phyloP scores from a whole-genome alignment of 2,797 vertebrate genomes.

The Rhinichthys osculus region DNA sequence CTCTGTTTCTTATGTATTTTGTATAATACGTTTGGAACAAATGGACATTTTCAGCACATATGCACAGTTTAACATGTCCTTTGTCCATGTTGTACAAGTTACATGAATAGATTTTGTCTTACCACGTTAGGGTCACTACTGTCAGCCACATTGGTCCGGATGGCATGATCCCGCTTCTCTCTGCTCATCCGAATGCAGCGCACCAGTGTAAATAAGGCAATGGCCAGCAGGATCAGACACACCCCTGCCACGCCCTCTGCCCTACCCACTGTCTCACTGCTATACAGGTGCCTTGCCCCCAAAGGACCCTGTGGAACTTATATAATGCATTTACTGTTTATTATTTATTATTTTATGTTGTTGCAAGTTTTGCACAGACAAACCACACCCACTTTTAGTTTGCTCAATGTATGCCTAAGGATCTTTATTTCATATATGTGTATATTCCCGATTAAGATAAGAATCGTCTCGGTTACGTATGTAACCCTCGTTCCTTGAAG shows the following conservation, averaged over 20 bases:
- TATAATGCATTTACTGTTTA: neutral
- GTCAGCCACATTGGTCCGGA: conserved; percentile 79
- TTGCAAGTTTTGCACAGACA: neutral
- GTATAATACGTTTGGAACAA: neutral
- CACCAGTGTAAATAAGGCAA: conserved; percentile 62
- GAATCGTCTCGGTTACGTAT: neutral
- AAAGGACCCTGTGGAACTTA: conserved; percentile 76
- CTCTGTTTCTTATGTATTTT: neutral
- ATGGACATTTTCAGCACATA: neutral
- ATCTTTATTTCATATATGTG: neutral
- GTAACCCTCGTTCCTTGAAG: too few species aligned
- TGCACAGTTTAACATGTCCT: neutral
- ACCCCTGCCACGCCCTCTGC: conserved; percentile 71
- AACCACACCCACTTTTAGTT: neutral
- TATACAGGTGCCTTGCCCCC: conserved; percentile 57
- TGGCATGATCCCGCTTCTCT: conserved; percentile 68
- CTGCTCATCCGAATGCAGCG: conserved; percentile 71
- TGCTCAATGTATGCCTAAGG: neutral
- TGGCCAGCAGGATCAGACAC: conserved; percentile 69
- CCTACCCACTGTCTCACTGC: conserved; percentile 72
- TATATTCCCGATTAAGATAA: neutral
- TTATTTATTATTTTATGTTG: conserved; percentile 23
- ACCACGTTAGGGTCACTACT: conserved; percentile 88
- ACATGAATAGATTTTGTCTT: conserved; percentile 59
- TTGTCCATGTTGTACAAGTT: neutral